A percentile compares a stretch with the other conserved stretches of the same genome.
phyloP scores from a whole-genome alignment of 2,888 invertebrate genomes.

The Matsumyia berberina region DNA sequence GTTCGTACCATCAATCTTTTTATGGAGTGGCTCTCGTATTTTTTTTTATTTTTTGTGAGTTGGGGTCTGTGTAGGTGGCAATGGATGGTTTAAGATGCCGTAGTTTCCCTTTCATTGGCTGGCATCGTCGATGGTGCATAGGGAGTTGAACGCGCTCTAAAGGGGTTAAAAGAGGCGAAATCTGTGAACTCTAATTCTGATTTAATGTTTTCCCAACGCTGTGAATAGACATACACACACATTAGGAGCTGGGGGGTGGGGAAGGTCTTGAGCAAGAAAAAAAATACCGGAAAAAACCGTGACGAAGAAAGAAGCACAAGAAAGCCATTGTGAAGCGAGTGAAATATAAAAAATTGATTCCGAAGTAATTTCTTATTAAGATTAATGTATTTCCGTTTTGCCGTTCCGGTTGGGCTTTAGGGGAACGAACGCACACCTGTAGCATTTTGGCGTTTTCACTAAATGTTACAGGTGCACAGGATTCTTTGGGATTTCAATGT shows the following conservation, averaged over 20 bases:
- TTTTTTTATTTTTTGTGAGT: not conserved
- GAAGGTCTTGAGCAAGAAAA: not conserved
- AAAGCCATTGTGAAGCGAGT: slow-evolving; percentile 55
- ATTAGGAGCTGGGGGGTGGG: not conserved
- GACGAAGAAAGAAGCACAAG: slow-evolving; percentile 23
- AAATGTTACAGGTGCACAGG: too few species aligned
- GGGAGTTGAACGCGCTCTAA: slow-evolving; percentile 2
- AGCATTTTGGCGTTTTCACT: slow-evolving; percentile 64
- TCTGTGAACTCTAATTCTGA: slow-evolving; percentile 70
- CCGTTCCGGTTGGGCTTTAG: slow-evolving; percentile 46
- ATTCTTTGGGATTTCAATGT: slow-evolving; percentile 35
- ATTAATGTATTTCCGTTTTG: slow-evolving; percentile 73
- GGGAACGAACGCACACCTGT: slow-evolving; percentile 58
- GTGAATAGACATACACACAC: slow-evolving; percentile 11
- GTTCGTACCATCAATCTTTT: slow-evolving; percentile 59
- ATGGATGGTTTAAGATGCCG: slow-evolving; percentile 16
- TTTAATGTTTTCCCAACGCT: slow-evolving; percentile 63
- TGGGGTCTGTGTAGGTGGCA: slow-evolving; percentile 19
- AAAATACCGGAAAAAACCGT: not conserved
- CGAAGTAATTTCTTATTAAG: slow-evolving; percentile 76
- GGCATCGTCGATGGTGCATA: not conserved
- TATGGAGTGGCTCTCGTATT: slow-evolving; percentile 20
- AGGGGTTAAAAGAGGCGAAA: slow-evolving; percentile 46
- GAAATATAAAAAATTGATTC: slow-evolving; percentile 74
- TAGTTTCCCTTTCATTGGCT: slow-evolving; percentile 47